Base-by-base conservation (phyloP, 2,797 vertebrate species). In the Etheostoma nigrum region DNA sequence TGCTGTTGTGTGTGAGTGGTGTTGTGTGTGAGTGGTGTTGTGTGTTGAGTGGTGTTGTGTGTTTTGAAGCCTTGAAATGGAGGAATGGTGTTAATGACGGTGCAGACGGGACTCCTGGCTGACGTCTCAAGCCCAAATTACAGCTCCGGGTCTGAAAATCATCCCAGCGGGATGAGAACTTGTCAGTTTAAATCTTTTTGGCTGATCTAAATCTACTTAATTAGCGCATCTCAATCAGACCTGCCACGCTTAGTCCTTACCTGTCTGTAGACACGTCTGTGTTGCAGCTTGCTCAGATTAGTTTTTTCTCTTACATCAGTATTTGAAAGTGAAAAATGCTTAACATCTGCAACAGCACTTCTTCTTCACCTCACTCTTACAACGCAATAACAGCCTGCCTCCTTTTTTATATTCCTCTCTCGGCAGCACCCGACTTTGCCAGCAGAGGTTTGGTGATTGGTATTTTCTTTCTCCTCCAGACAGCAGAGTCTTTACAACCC, bases 61-160 rank as follows among this genome's bases (percentile, higher is more conserved):
- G 73, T 79, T 44, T n/a, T 51, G 72, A 54, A 42, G 30, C 48
- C 45, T 52, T 61, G 72, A 68, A 44, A 49, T 3, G 65, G 12
- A 59, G 67, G 79, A 53, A 42, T 33, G 60, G 76, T 71, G 70
- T 77, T 71, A 63, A 72, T 79, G 67, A 75, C 18, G 67, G 70
- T 83, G 74, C 68, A 36, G 52, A 75, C 42, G 72, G 59, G 59
- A 52, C 33, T 48, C 27, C 61, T 85, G 77, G 84, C 79, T 80
- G 70, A 72, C 25, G 2, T 69, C 67, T 83, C 47, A 67, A 74
- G 74, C 76, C 72, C 52, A 84, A 88, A 91, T 88, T 60, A 74
- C 72, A 86, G 74, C 81, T 27, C 84, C 51, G 51, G 76, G 70
- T 82, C 51, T 55, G 33, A 53, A 69, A 76, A 59, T 18, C 23